Evolutionary conservation across 2,888 invertebrate genomes (phyloP).

Genomic region (Drosophila meridiana): DNA sequence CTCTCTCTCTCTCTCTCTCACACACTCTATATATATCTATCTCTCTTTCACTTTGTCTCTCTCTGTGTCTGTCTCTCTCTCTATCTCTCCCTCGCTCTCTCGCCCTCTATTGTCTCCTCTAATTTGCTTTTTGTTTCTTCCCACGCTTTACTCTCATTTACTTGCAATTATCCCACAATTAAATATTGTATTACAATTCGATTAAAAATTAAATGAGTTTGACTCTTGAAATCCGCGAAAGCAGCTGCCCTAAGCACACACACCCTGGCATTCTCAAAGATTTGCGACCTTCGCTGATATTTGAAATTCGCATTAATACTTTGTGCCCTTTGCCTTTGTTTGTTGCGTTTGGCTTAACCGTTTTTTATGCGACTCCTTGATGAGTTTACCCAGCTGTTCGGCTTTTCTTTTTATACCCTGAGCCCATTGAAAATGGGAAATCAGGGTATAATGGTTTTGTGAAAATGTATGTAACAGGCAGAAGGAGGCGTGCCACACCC

Average conservation of each 20-base stretch:
- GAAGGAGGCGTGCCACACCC: too few species aligned
- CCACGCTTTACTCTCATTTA: not conserved
- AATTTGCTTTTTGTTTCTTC: too few species aligned
- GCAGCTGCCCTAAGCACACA: too few species aligned
- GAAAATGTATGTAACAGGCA: too few species aligned
- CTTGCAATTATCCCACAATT: not conserved
- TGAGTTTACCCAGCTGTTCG: conserved; percentile 27
- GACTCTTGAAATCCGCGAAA: not conserved
- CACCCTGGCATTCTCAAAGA: too few species aligned
- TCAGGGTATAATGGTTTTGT: too few species aligned
- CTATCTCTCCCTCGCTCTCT: not conserved
- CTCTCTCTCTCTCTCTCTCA: not conserved
- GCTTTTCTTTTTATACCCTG: not conserved
- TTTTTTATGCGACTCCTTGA: conserved; percentile 13
- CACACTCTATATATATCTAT: too few species aligned
- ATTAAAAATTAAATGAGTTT: conserved; percentile 3
- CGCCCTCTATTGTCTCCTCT: not conserved
- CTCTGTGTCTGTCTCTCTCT: not conserved
- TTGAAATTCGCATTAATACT: conserved; percentile 4
- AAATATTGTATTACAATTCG: not conserved
- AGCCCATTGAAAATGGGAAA: too few species aligned
- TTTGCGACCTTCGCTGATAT: not conserved
- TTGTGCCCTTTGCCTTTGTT: not conserved
- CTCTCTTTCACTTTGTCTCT: too few species aligned
- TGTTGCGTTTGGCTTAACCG: conserved; percentile 2